Evolutionary conservation across 2,113 vertebrate species (phyloP).

Genomic region (Stegostoma tigrinum): DNA sequence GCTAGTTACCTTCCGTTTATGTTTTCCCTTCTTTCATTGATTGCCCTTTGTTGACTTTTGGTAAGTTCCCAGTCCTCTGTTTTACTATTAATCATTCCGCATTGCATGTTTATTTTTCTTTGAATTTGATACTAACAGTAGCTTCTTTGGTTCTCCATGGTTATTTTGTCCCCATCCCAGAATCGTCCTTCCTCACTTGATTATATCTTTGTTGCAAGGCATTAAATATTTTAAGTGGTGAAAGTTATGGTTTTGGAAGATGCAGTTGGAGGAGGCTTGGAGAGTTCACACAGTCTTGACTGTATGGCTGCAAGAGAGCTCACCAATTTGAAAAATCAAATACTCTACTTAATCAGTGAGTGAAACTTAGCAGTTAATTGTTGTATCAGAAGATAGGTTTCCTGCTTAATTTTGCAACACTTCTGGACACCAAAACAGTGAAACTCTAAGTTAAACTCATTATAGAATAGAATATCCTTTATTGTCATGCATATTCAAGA

Average conservation of each 20-base stretch:
- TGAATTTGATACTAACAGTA: too few relatives aligned
- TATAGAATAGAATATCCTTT: background rate
- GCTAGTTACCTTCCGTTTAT: too few relatives aligned
- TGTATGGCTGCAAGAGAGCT: background rate
- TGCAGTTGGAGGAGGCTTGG: background rate
- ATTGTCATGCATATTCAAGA: too few relatives aligned
- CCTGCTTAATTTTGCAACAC: background rate
- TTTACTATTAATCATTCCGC: too few relatives aligned
- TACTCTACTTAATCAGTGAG: background rate
- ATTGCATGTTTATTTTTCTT: too few relatives aligned
- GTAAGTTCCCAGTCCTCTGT: too few relatives aligned
- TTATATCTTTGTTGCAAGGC: too few relatives aligned
- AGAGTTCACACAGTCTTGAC: background rate
- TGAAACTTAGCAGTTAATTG: background rate
- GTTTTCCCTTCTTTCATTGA: too few relatives aligned
- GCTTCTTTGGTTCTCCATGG: too few relatives aligned
- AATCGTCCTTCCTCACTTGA: too few relatives aligned
- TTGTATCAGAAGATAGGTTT: background rate
- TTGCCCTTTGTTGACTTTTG: too few relatives aligned
- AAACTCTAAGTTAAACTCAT: background rate
- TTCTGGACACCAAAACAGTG: background rate
- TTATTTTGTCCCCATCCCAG: too few relatives aligned
- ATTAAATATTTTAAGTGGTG: background rate
- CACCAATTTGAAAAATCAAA: conserved; percentile 2
- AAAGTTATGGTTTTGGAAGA: background rate